Conservation (phyloP, 53 echinoderm and acorn worm species). For the Echinarachnius parma region DNA sequence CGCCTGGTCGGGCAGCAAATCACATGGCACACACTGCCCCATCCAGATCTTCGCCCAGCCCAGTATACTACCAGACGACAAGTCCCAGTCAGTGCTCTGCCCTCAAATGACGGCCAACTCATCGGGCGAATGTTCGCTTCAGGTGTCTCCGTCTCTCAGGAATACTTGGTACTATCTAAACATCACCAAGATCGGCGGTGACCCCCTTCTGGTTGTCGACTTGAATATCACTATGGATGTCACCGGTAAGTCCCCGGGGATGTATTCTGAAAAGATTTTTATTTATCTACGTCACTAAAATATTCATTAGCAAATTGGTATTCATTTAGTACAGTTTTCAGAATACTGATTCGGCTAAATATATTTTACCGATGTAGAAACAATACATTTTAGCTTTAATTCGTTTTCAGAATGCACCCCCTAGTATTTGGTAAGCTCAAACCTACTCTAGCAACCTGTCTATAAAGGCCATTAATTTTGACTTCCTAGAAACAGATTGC, state of each 20-base stretch:
- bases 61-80: constrained; percentile 30
- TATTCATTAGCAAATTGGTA: no score
- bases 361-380: no score
- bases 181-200: constrained; percentile 25
- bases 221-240: constrained; percentile 37
- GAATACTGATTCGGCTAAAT: no score
- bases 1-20: constrained; percentile 4
- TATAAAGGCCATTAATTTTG: no score
- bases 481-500: no score
- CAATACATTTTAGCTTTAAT: no score
- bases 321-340: no score
- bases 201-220: constrained; percentile 14
- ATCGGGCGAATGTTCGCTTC: constrained; percentile 1
- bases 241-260: constrained; percentile 23
- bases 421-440: no score
- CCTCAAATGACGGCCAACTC: background rate
- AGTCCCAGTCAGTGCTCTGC: background rate
- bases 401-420: no score
- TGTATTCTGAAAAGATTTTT: no score
- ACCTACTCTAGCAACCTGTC: no score
- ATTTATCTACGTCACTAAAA: no score
- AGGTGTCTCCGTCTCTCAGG: constrained; percentile 9
- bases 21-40: constrained; percentile 47
- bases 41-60: constrained; percentile 37
- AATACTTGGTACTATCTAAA: constrained; percentile 77